Evolutionary conservation across 2,113 vertebrate genomes (phyloP), one percentile per base, ranked within the genome.

Genomic region (Beaufortia kweichowensis): DNA sequence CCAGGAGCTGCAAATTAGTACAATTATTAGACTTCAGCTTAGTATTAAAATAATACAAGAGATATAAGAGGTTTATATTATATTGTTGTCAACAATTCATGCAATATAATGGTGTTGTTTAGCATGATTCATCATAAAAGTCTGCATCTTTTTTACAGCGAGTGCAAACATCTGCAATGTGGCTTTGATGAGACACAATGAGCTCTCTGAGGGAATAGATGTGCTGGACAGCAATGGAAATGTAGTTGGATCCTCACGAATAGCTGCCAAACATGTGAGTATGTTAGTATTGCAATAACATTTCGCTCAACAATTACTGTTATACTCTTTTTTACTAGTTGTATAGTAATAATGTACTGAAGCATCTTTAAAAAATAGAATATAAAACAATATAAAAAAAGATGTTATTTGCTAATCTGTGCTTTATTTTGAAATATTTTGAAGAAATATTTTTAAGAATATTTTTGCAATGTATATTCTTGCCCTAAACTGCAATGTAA

Each of bases 81-180:
- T 3, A 11, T 33, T 53, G 2, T 64, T 63, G 31, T 50, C 7
- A 50, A 5, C 12, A 7, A 1, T 48, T 14, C 9, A 9, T 46
- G 50, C 12, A 33, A 29, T 77, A 12, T 9, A 31, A n/a, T 55
- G 35, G 14, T 56, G 41, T 35, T 56, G 21, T 28, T 65, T 29
- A 15, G 29, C 14, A 76, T 23, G 12, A 12, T 10, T 64, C 23
- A 8, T 29, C 23, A 39, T 57, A 41, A 43, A 60, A 15, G 19
- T 35, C 8, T 26, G 2, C 2, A 59, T 43, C 11, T 68, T 15
- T 21, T 87, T 84, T 81, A 3, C 92, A 99, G 97, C 96, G 11
- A 94, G 95, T 80, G 97, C 97, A 87, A 99, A 98, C 85, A 94
- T 99, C 86, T 99, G 97, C 87, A 99, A 99, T 0, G 96, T 99